Evolutionary conservation across 2,113 vertebrate species (phyloP).

Genomic region (Ophiodon elongatus): DNA sequence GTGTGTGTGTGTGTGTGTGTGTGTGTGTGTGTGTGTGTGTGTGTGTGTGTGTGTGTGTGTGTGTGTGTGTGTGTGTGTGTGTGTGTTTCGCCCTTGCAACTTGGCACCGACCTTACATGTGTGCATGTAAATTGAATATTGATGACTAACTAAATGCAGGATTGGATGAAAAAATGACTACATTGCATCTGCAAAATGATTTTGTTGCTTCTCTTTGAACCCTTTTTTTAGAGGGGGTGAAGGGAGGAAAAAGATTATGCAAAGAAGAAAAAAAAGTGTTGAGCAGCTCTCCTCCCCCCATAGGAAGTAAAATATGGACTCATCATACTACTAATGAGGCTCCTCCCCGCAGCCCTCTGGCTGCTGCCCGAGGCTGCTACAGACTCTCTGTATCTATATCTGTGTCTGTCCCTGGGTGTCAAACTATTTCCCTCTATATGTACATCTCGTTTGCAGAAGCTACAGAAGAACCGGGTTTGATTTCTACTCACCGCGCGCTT

Average conservation of each 20-base stretch:
- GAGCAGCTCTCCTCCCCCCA: not conserved
- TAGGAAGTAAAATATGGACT: conserved; percentile 30
- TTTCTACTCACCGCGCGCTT: not conserved
- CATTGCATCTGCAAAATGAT: conserved; percentile 8
- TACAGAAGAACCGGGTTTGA: not conserved
- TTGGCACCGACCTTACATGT: not conserved
- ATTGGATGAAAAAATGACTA: not conserved
- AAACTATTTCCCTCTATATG: not conserved
- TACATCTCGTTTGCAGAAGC: not conserved
- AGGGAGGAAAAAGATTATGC: not conserved
- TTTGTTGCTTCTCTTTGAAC: conserved; percentile 15
- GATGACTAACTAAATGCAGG: not conserved
- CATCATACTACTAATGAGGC: conserved; percentile 41
- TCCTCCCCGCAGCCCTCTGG: conserved; percentile 32
- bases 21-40: not conserved
- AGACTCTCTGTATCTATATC: not conserved
- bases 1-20: not conserved
- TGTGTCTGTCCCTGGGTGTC: not conserved
- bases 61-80: not conserved
- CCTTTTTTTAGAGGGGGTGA: not conserved
- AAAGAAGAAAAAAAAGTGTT: conserved; percentile 12
- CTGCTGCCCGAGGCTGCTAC: conserved; percentile 21
- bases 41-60: not conserved
- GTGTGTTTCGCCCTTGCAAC: not conserved
- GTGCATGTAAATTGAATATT: not conserved